Percentiles rank a stretch among this genome's conserved stretches.
phyloP scores from a whole-genome alignment of 2,888 invertebrate genomes.

The Drosophila ezoana region DNA sequence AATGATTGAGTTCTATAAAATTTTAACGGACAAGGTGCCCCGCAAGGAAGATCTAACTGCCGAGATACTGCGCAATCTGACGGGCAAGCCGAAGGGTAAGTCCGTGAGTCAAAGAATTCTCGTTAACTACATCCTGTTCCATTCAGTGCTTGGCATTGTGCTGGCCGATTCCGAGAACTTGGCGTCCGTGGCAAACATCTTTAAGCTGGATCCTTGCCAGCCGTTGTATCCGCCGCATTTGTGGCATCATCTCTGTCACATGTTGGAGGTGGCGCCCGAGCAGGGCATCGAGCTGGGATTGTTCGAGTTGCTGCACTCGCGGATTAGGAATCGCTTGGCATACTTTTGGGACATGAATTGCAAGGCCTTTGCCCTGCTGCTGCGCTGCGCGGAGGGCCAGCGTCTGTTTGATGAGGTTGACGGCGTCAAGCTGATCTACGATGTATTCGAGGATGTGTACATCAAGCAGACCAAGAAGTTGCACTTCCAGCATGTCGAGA shows the following conservation, averaged over 20 bases:
- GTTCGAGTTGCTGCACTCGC: constrained; percentile 75
- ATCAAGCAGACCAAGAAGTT: background rate
- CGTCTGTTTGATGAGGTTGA: constrained; percentile 70
- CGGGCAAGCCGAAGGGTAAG: constrained; percentile 64
- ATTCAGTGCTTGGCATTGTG: constrained; percentile 50
- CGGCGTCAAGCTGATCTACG: constrained; percentile 70
- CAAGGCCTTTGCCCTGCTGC: constrained; percentile 81
- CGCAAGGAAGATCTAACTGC: constrained; percentile 50
- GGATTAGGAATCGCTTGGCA: constrained; percentile 59
- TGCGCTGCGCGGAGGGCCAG: constrained; percentile 80
- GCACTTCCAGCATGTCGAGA: constrained; percentile 34
- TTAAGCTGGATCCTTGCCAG: constrained; percentile 58
- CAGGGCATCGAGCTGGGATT: constrained; percentile 75
- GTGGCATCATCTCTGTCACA: constrained; percentile 77
- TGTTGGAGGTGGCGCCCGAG: constrained; percentile 74
- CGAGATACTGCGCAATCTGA: constrained; percentile 71
- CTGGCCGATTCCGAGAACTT: constrained; percentile 55
- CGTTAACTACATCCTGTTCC: too few relatives aligned
- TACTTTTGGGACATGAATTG: constrained; percentile 69
- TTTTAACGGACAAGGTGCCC: constrained; percentile 47
- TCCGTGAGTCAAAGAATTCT: too few relatives aligned
- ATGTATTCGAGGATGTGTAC: constrained; percentile 50
- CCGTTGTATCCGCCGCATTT: constrained; percentile 62
- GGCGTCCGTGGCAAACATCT: constrained; percentile 50
- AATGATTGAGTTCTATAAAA: constrained; percentile 72